Evolutionary conservation across 2,113 vertebrate species (phyloP), one percentile per base, ranked within the genome.

Genomic region (Penelope pileata): DNA sequence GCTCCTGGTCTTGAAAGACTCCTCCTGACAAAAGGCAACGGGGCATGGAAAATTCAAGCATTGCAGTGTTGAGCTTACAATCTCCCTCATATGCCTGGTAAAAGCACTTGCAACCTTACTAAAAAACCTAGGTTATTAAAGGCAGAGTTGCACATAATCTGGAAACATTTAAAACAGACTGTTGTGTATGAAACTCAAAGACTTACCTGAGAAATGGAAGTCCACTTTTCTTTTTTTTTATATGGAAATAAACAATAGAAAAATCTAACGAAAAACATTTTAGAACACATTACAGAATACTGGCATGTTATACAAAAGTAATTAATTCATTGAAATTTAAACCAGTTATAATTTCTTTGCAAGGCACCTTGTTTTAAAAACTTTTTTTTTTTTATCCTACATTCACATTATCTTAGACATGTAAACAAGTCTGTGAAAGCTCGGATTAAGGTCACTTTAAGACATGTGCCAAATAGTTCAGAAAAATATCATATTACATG

Each of bases 171-270:
- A 48, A 74, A 87, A 48, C 12, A 90, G 36, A 23, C 9, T 8
- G 29, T 22, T 58, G 10, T 30, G 48, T 5, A 5, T 51, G 63
- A 85, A 88, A 74, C 38, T 78, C 51, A 88, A 70, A 86, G 81
- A 84, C 85, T 94, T 96, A 96, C 88, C 93, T 96, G 95, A 94
- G 91, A 96, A 91, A 72, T 45, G 21, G 68, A 90, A 88, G 56
- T 70, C 45, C 72, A 83, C 34, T 38, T 53, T 66, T 80, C 42
- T 73, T 77, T 40, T 78, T 38, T 62, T 54, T 10, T 56, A n/a
- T 18, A 58, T 34, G 50, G 1, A 58, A 85, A 91, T 24, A 84
- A 12, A 56, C 70, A 88, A 81, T 7, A 88, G 47, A 83, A 88
- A 93, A 90, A 86, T 23, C 23, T 40, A 88, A 51, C 24, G 56